These are phyloP conservation scores for Lepus americanus DNA, from an alignment of 2,113 vertebrate genomes.

Conservation along the genomic window DNA sequence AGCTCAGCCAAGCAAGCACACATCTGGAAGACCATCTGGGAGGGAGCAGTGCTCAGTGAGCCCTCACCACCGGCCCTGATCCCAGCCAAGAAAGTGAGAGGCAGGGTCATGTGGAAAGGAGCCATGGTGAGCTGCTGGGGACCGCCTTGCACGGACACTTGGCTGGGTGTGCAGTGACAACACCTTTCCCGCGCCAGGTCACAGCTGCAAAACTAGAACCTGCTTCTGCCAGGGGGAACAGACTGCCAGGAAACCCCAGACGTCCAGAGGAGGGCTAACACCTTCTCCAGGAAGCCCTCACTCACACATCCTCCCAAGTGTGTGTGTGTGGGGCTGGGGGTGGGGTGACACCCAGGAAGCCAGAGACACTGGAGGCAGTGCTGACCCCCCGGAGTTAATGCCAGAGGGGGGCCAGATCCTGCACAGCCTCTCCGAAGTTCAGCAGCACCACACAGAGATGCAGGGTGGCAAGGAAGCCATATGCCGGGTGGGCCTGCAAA, in stretches of 20 bases:
- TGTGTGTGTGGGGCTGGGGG: too few species aligned
- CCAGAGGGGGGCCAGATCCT: neutral
- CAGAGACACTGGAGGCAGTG: too few species aligned
- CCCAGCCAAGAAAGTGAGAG: neutral
- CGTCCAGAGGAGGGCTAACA: too few species aligned
- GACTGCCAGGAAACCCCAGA: neutral
- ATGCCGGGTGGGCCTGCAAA: rapidly evolving
- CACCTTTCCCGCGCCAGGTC: neutral
- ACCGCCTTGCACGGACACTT: rapidly evolving
- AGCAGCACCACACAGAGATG: rapidly evolving
- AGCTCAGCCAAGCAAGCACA: neutral
- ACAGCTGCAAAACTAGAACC: neutral
- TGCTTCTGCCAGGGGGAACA: neutral
- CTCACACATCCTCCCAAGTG: too few species aligned
- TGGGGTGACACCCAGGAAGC: neutral
- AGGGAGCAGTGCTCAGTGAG: neutral
- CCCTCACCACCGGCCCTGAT: neutral
- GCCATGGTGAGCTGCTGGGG: neutral
- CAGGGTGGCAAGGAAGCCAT: rapidly evolving
- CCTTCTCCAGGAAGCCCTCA: too few species aligned
- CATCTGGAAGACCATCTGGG: neutral
- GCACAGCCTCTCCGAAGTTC: rapidly evolving
- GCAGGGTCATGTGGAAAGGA: neutral
- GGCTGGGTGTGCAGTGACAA: neutral
- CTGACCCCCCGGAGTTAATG: too few species aligned